Conservation (phyloP, 1,140 invertebrate species). For the Calliphora vicina region DNA sequence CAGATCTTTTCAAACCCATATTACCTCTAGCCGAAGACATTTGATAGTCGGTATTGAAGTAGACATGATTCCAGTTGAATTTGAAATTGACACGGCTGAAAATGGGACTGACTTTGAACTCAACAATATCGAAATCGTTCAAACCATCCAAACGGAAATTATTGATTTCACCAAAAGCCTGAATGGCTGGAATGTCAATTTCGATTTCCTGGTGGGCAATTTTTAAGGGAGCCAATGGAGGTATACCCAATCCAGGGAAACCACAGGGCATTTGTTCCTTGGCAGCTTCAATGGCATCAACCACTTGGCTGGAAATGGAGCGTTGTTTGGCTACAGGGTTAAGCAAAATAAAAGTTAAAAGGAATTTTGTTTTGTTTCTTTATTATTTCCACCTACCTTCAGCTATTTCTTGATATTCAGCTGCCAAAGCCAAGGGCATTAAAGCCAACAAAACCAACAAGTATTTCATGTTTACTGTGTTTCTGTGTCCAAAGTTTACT, state of each 20-base stretch:
- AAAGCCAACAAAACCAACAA: constrained; percentile 44
- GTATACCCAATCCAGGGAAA: constrained; percentile 46
- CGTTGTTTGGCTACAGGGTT: constrained; percentile 44
- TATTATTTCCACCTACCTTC: constrained; percentile 11
- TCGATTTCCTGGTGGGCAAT: constrained; percentile 41
- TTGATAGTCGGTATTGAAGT: constrained; percentile 49
- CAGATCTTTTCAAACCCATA: constrained; percentile 45
- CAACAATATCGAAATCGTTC: constrained; percentile 47
- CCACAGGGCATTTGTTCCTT: constrained; percentile 49
- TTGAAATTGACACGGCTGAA: constrained; percentile 42
- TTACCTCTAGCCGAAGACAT: constrained; percentile 38
- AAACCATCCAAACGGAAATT: constrained; percentile 47
- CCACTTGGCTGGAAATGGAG: constrained; percentile 45
- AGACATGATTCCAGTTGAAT: constrained; percentile 46
- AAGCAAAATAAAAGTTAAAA: background rate
- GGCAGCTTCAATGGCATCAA: constrained; percentile 43
- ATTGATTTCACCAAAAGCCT: constrained; percentile 41
- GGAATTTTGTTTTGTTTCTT: background rate
- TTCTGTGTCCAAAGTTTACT: constrained; percentile 27
- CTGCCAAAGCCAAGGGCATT: constrained; percentile 40
- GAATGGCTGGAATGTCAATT: constrained; percentile 42
- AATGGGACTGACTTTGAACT: constrained; percentile 41
- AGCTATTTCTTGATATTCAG: constrained; percentile 41
- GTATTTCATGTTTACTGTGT: constrained; percentile 49
- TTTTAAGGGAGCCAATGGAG: constrained; percentile 48